These are phyloP conservation scores for Melospiza georgiana DNA, from an alignment of 2,113 vertebrate genomes.

Conservation along the genomic window DNA sequence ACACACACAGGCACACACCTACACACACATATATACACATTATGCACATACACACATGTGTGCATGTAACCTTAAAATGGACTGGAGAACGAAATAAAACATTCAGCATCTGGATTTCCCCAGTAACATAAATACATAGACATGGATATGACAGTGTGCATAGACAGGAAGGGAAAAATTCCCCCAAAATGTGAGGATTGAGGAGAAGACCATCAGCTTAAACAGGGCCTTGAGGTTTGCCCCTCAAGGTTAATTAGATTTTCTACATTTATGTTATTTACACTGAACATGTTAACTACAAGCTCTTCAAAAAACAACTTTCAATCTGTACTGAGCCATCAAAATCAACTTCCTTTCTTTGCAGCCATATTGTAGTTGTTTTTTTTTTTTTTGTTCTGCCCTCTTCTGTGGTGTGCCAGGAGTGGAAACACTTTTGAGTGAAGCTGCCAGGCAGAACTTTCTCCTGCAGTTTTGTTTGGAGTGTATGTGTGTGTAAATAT, in stretches of 20 bases:
- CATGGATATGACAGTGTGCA: not conserved
- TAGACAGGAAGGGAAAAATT: not conserved
- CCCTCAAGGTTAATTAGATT: not conserved
- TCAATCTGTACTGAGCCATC: not conserved
- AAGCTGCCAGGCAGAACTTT: not conserved
- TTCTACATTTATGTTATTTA: not conserved
- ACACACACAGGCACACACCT: too few relatives aligned
- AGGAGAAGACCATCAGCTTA: not conserved
- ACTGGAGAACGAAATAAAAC: not conserved
- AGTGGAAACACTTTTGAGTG: not conserved
- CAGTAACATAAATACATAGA: not conserved
- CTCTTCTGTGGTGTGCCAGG: not conserved
- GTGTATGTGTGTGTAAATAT: fast-evolving
- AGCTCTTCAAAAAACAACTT: not conserved
- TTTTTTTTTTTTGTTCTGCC: not conserved
- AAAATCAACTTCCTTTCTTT: not conserved
- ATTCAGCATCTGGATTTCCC: not conserved
- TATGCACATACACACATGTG: too few relatives aligned
- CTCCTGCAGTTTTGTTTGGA: not conserved
- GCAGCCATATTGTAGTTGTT: not conserved
- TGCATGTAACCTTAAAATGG: not conserved
- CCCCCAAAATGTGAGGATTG: too few relatives aligned
- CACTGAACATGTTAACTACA: not conserved
- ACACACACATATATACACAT: too few relatives aligned
- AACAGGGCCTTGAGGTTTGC: not conserved